Evolutionary conservation across 2,888 invertebrate species (phyloP).

Genomic region (Acrobasis suavella): DNA sequence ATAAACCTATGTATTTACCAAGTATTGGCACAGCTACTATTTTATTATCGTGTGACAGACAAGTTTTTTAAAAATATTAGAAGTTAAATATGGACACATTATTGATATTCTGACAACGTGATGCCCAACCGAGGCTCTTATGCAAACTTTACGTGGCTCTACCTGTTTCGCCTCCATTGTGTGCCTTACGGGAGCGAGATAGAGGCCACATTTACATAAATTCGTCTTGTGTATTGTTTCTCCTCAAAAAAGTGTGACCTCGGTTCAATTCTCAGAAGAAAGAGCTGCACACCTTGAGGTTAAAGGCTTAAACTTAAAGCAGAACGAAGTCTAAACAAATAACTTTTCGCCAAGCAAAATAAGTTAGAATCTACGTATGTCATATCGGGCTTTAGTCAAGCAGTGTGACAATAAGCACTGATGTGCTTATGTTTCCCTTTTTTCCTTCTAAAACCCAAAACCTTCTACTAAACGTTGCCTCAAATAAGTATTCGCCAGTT

Average conservation of each 20-base stretch:
- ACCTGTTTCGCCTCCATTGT: constrained; percentile 24
- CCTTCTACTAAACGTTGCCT: no score
- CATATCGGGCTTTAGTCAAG: no score
- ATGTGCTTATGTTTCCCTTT: no score
- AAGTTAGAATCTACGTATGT: no score
- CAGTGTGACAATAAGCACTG: no score
- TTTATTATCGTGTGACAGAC: not conserved
- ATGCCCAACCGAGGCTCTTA: constrained; percentile 50
- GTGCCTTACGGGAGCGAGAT: constrained; percentile 29
- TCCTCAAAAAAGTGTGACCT: constrained; percentile 24
- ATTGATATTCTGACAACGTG: constrained; percentile 56
- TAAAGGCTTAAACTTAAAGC: not conserved
- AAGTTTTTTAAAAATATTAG: not conserved
- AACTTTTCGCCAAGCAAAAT: no score
- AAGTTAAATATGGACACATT: not conserved
- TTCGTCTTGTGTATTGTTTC: constrained; percentile 19
- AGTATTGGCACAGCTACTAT: no score
- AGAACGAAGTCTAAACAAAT: no score
- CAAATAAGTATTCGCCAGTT: no score
- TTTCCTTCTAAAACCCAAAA: no score
- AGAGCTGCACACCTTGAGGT: constrained; percentile 9
- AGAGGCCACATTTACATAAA: constrained; percentile 34
- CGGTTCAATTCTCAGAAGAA: constrained; percentile 21
- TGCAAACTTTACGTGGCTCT: constrained; percentile 59
- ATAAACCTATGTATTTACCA: no score